These are phyloP conservation scores for Uria lomvia DNA, from an alignment of 2,113 vertebrate genomes.

Conservation along the genomic window DNA sequence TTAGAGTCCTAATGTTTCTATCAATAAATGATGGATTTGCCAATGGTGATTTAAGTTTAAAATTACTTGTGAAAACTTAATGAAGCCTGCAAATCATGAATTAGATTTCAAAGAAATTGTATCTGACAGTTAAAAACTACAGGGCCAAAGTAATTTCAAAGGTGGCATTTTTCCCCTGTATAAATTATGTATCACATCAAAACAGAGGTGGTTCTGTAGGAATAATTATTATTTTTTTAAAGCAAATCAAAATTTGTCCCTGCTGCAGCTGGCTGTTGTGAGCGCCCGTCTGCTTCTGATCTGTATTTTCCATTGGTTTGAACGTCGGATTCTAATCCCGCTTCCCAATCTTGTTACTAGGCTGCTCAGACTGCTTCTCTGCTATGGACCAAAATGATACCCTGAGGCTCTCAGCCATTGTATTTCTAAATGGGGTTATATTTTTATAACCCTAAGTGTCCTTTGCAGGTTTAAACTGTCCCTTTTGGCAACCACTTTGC, in stretches of 20 bases:
- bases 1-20: slow-evolving; percentile 50
- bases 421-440: neutral
- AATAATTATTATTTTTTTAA: neutral
- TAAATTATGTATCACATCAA: neutral
- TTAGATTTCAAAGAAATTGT: slow-evolving; percentile 51
- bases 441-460: neutral
- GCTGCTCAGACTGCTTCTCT: neutral
- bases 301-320: neutral
- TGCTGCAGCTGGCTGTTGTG: neutral
- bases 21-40: slow-evolving; percentile 69
- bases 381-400: neutral
- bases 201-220: neutral
- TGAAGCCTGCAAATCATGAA: slow-evolving; percentile 58
- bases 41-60: slow-evolving; percentile 61
- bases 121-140: slow-evolving; percentile 50
- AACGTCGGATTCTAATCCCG: neutral
- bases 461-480: neutral
- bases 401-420: neutral
- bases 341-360: neutral
- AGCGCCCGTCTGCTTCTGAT: neutral
- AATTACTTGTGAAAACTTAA: slow-evolving; percentile 54
- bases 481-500: neutral
- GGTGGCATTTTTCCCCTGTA: neutral
- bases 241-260: neutral
- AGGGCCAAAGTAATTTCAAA: slow-evolving; percentile 40